Conservation (phyloP, 2,113 vertebrate genomes). For the Dipodomys spectabilis region DNA sequence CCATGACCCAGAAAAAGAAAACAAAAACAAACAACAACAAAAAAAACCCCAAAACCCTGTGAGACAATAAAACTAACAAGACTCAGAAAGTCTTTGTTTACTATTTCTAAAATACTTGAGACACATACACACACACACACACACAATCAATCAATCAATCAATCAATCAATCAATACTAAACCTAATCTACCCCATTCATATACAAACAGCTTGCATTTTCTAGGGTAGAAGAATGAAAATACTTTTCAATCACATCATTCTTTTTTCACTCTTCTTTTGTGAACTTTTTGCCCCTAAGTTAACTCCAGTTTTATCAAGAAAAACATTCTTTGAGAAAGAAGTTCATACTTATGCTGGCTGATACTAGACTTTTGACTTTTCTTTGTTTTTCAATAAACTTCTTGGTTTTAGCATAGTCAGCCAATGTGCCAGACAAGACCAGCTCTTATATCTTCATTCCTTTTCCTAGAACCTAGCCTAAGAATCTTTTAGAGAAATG, state of each 20-base stretch:
- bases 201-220: constrained; percentile 25
- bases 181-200: neutral
- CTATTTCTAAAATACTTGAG: neutral
- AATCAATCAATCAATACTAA: constrained; percentile 16
- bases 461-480: neutral
- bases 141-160: too few relatives aligned
- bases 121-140: neutral
- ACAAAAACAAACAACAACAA: too few relatives aligned
- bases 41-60: neutral
- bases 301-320: neutral
- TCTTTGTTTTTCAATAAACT: neutral
- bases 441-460: neutral
- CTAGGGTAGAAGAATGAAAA: constrained; percentile 5
- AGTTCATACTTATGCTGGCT: neutral
- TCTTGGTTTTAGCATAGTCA: neutral
- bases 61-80: neutral
- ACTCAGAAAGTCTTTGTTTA: neutral
- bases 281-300: constrained; percentile 34
- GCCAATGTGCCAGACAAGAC: neutral
- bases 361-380: neutral
- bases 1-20: too few relatives aligned
- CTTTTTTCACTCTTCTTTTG: neutral
- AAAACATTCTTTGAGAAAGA: neutral
- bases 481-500: neutral
- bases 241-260: neutral